Evolutionary conservation across 1,140 invertebrate genomes (phyloP), one percentile per base, ranked within the genome.

Genomic region (Apis florea): DNA sequence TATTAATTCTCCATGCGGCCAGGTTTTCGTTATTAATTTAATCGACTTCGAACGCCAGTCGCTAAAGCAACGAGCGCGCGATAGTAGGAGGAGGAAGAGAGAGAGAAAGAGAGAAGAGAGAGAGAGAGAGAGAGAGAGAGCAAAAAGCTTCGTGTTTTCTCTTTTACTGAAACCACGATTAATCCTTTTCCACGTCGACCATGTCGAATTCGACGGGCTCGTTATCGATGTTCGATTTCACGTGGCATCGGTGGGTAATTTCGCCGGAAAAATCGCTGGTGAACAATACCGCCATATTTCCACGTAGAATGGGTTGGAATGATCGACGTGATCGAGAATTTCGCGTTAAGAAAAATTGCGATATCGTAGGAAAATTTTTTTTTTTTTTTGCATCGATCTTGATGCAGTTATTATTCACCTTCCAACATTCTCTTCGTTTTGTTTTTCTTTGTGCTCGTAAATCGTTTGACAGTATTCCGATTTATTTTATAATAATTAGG

Each of bases 181-280:
- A 68, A 78, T 69, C n/a, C 66, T 53, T 69, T 78, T 78, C 54
- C 51, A 31, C 51, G 64, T 24, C 71, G 71, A 73, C 40, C 59
- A 31, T 21, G 72, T 77, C 26, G 64, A 69, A 69, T 77, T 59
- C 75, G 53, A 59, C 64, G n/a, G 75, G 74, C 63, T 77, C 64
- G 75, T 77, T 77, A 77, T 77, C 75, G 75, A 67, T 47, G 75
- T 77, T 77, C 75, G 75, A 77, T 77, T 77, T 68, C 64, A 51
- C 63, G 61, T 59, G 63, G 64, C 63, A 17, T 53, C 64, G 31
- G 40, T n/a, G 17, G 47, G 19, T 47, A 77, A 77, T 77, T 69
- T 69, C 53, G 11, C 19, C 54, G 64, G 64, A 49, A 77, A 77
- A 68, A 67, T 40, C 63, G 40, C 71, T 40, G 19, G 1, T 26